Evolutionary conservation across 2,113 vertebrate species (phyloP).

Genomic region (Scalopus aquaticus): DNA sequence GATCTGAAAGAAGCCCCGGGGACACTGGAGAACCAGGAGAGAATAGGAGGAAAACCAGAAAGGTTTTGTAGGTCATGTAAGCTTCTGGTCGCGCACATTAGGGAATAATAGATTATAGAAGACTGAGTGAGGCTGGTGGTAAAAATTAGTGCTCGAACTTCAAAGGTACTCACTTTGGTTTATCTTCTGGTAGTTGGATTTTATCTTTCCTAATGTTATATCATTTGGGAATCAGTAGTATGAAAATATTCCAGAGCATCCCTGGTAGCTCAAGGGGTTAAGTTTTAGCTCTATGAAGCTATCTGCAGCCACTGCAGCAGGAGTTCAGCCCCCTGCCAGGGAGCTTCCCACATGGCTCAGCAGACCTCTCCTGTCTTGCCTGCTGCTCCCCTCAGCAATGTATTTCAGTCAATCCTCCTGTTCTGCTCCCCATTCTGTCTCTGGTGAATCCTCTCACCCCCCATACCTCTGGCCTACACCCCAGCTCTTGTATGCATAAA

Average conservation of each 20-base stretch:
- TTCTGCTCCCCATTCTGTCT: too few relatives aligned
- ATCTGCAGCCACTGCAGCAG: too few relatives aligned
- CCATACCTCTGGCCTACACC: too few relatives aligned
- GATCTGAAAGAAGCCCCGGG: background rate
- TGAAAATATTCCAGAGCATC: background rate
- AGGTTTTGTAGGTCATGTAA: background rate
- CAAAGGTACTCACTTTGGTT: background rate
- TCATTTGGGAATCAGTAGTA: background rate
- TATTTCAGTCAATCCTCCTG: too few relatives aligned
- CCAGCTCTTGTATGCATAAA: too few relatives aligned
- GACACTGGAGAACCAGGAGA: background rate
- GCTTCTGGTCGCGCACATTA: background rate
- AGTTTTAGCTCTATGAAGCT: too few relatives aligned
- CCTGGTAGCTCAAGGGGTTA: too few relatives aligned
- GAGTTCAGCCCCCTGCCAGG: too few relatives aligned
- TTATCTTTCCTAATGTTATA: background rate
- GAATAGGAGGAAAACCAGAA: background rate
- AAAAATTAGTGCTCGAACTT: background rate
- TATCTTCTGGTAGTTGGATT: background rate
- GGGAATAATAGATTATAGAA: background rate
- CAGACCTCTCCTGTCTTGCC: too few relatives aligned
- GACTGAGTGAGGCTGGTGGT: background rate
- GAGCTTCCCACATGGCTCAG: too few relatives aligned
- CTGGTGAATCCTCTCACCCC: too few relatives aligned
- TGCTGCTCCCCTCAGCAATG: too few relatives aligned